phyloP scores from a whole-genome alignment of 2,888 invertebrate genomes.

The Embidobia sp. region DNA sequence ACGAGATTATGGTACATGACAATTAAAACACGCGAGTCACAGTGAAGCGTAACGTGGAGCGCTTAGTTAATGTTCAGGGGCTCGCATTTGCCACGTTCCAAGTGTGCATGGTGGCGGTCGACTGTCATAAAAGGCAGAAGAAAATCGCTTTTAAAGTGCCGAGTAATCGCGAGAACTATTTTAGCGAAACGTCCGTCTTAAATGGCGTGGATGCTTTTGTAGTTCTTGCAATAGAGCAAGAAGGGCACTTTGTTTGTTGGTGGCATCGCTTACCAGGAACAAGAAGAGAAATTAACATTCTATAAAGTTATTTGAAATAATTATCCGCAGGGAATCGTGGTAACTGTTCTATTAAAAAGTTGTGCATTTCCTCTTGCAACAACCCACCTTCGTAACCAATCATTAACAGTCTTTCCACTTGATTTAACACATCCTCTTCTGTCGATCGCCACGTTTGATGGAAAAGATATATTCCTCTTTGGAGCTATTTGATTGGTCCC shows the following conservation, averaged over 20 bases:
- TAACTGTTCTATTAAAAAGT: slow-evolving; percentile 25
- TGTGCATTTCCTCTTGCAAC: slow-evolving; percentile 41
- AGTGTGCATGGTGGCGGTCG: slow-evolving; percentile 15
- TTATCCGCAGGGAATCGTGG: not conserved
- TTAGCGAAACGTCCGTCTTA: not conserved
- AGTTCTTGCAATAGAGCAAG: too few species aligned
- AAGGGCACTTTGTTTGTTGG: not conserved
- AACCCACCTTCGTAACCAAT: slow-evolving; percentile 6
- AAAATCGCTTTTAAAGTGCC: slow-evolving; percentile 32
- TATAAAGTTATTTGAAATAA: slow-evolving; percentile 17
- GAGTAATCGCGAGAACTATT: slow-evolving; percentile 25
- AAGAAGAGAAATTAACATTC: slow-evolving; percentile 26
- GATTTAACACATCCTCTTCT: slow-evolving; percentile 52
- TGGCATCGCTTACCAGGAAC: slow-evolving; percentile 5
- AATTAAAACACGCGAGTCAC: slow-evolving; percentile 48
- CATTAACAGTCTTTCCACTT: slow-evolving; percentile 47
- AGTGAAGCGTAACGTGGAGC: slow-evolving; percentile 20
- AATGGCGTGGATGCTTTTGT: slow-evolving; percentile 5
- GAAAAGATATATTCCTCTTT: slow-evolving; percentile 2
- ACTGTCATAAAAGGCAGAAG: slow-evolving; percentile 28
- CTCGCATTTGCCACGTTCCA: slow-evolving; percentile 16
- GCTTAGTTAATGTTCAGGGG: slow-evolving; percentile 22
- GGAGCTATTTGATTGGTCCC: slow-evolving; percentile 17
- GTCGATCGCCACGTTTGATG: not conserved
- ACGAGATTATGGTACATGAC: slow-evolving; percentile 44